Percentiles rank a stretch among this genome's conserved stretches.
These are phyloP conservation scores for Ramphastos sulfuratus DNA, from an alignment of 2,113 vertebrate genomes.

Conservation along the genomic window DNA sequence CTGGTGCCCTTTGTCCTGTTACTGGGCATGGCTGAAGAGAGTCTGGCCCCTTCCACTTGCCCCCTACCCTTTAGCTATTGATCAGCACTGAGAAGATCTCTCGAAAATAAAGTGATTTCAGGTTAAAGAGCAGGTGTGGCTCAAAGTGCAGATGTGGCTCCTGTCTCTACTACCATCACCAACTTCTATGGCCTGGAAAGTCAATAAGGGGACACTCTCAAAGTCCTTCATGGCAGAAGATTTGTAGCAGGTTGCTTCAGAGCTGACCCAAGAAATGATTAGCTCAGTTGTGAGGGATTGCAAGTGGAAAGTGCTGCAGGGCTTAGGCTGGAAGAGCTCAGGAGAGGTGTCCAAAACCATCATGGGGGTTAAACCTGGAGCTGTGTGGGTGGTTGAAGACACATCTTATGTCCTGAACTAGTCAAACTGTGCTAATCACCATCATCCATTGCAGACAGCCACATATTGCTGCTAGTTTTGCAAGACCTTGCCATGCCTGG, in stretches of 20 bases:
- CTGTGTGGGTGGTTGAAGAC: neutral
- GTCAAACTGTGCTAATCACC: neutral
- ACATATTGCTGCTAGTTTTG: neutral
- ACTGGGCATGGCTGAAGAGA: neutral
- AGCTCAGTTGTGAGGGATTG: rapidly evolving
- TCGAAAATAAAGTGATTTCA: neutral
- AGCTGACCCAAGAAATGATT: neutral
- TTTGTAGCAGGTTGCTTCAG: neutral
- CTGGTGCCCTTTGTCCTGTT: neutral
- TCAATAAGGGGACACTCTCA: neutral
- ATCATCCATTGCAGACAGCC: neutral
- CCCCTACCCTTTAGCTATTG: neutral
- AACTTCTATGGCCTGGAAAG: neutral
- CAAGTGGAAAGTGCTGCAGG: neutral
- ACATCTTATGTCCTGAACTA: neutral
- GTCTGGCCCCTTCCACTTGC: neutral
- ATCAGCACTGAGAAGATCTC: neutral
- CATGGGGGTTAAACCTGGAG: neutral
- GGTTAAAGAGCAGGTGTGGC: neutral
- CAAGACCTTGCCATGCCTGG: neutral
- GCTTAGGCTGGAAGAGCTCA: neutral
- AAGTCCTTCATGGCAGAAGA: neutral
- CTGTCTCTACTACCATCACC: neutral
- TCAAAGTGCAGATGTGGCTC: neutral
- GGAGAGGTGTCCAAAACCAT: neutral